These are phyloP conservation scores for Eupeodes latifasciatus DNA, from an alignment of 2,888 invertebrate species.

Conservation along the genomic window DNA sequence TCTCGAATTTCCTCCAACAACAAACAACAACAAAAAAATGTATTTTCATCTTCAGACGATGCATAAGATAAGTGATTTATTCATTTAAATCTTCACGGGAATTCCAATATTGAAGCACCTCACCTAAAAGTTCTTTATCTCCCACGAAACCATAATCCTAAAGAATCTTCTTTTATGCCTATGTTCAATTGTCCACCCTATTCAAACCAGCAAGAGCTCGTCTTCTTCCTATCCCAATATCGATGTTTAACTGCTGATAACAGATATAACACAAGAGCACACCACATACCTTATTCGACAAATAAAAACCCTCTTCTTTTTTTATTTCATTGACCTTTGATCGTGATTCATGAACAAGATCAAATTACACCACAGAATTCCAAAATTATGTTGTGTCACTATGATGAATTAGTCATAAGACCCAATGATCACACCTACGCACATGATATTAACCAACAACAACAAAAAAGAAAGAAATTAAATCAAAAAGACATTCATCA, in stretches of 20 bases:
- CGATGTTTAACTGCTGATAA: slow-evolving; percentile 55
- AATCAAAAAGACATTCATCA: slow-evolving; percentile 73
- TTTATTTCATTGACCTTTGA: slow-evolving; percentile 67
- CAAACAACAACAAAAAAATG: slow-evolving; percentile 42
- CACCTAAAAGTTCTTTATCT: slow-evolving; percentile 47
- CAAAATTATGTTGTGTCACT: slow-evolving; percentile 49
- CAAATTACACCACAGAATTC: slow-evolving; percentile 61
- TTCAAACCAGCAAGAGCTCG: slow-evolving; percentile 69
- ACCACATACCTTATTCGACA: neutral
- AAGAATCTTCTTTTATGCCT: slow-evolving; percentile 1
- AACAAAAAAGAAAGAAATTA: slow-evolving; percentile 36
- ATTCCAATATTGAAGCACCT: slow-evolving; percentile 54
- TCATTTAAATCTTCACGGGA: slow-evolving; percentile 60
- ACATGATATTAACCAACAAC: slow-evolving; percentile 14
- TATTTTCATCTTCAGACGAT: slow-evolving; percentile 48
- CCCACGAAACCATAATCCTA: slow-evolving; percentile 48
- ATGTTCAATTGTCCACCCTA: slow-evolving; percentile 40
- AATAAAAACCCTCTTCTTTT: slow-evolving; percentile 51
- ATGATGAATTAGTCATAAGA: slow-evolving; percentile 70
- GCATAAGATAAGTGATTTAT: slow-evolving; percentile 68
- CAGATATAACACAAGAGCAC: slow-evolving; percentile 4
- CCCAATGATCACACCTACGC: slow-evolving; percentile 56
- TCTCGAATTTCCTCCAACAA: slow-evolving; percentile 38
- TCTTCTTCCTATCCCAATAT: slow-evolving; percentile 33
- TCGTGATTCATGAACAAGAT: slow-evolving; percentile 72